Evolutionary conservation across 2,888 invertebrate species (phyloP).

Genomic region (Acronicta alni): DNA sequence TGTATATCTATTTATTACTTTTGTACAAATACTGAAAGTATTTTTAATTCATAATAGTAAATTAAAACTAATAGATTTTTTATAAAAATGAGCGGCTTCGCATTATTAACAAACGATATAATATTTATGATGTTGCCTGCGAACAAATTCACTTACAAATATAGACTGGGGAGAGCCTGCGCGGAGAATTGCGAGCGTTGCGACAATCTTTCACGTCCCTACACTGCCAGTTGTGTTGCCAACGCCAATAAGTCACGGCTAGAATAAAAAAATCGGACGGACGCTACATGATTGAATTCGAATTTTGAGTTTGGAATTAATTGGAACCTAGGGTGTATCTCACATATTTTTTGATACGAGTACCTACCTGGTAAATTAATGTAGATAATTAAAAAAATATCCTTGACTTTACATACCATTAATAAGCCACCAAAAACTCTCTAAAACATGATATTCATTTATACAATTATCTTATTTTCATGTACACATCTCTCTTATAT

Average conservation of each 20-base stretch:
- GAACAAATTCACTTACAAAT: constrained; percentile 58
- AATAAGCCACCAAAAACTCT: too few relatives aligned
- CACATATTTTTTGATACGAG: too few relatives aligned
- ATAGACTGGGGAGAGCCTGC: constrained; percentile 51
- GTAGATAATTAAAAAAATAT: too few relatives aligned
- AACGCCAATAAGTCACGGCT: constrained; percentile 34
- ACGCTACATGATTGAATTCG: constrained; percentile 19
- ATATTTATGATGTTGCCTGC: constrained; percentile 48
- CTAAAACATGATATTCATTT: too few relatives aligned
- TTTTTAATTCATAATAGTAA: background rate
- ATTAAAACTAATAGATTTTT: background rate
- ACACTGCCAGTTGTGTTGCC: constrained; percentile 38
- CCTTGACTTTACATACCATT: too few relatives aligned
- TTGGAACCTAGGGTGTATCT: too few relatives aligned
- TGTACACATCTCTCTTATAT: too few relatives aligned
- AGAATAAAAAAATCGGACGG: constrained; percentile 24
- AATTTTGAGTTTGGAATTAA: constrained; percentile 17
- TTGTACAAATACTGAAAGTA: too few relatives aligned
- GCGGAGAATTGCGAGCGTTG: constrained; percentile 23
- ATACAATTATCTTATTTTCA: too few relatives aligned
- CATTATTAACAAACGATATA: constrained; percentile 39
- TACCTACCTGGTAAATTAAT: too few relatives aligned
- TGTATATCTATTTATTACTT: too few relatives aligned
- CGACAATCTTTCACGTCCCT: constrained; percentile 45
- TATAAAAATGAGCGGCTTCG: constrained; percentile 7